Evolutionary conservation across 2,888 invertebrate species (phyloP), one percentile per base, ranked within the genome.

Genomic region (Dorcus hopei): DNA sequence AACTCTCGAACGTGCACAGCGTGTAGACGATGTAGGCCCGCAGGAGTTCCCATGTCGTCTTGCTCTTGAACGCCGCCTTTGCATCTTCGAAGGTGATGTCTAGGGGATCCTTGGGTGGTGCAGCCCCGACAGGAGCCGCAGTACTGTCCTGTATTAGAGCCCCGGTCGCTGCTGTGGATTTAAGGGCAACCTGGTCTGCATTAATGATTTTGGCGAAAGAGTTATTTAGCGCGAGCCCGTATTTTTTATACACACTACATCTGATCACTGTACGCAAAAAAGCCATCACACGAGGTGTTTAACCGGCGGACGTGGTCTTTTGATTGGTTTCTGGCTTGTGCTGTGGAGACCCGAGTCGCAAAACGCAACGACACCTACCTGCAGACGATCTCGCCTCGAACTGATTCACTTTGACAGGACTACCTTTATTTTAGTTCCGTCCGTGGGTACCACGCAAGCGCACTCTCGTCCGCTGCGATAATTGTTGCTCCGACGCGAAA

Each of bases 61-160:
- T 97, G 81, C 95, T 95, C 79, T 94, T 93, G 83, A 95, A 98
- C 26, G 97, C 92, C 68, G 95, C 94, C 71, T 88, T 83, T 26
- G 93, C 89, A 83, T 95, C 91, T 79, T 88, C 88, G 81, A 98
- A 98, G 67, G 84, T 84, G 64, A 91, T 85, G 80, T 95, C 95
- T 68, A 95, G 82, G 2, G 89, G 88, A 79, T 93, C 93, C 47
- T 78, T 77, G 8, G 72, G 70, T 9, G 65, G 47, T 39, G 56
- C 50, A 9, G 64, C 42, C 23, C 63, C 53, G 9, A 68, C 63
- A 52, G 61, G 50, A 16, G 67, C 64, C 60, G 66, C 63, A 23
- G 57, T 43, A 45, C 51, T 55, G 43, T 55, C 52, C 42, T 51
- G 55, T 52, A 55, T 55, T n/a, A 48, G 55, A 9, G 62, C 45